These are phyloP conservation scores for Todiramphus chloris DNA, from an alignment of 2,113 vertebrate species.

Conservation along the genomic window DNA sequence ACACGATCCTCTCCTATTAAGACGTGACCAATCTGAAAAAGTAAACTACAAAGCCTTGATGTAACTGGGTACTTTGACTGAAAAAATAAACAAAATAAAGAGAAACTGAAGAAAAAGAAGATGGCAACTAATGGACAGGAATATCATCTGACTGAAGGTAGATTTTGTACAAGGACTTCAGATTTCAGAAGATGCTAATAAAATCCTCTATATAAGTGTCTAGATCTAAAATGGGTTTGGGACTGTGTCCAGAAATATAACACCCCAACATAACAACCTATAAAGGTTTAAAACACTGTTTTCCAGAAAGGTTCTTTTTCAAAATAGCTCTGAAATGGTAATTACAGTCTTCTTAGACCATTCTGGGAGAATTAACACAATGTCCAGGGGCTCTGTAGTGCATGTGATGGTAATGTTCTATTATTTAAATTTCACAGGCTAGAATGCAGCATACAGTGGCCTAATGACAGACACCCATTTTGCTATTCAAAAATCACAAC, in stretches of 20 bases:
- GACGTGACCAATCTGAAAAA: conserved; percentile 25
- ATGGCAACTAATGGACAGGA: neutral
- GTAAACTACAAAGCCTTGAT: neutral
- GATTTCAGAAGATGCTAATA: neutral
- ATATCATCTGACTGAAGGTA: neutral
- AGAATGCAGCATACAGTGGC: neutral
- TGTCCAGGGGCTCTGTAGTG: neutral
- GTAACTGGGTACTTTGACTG: neutral
- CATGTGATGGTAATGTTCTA: neutral
- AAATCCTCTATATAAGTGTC: neutral
- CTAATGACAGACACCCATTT: neutral
- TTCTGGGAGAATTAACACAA: neutral
- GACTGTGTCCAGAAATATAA: neutral
- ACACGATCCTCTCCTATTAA: neutral
- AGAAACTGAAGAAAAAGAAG: neutral
- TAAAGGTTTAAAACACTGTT: neutral
- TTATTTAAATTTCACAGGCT: neutral
- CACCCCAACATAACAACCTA: neutral
- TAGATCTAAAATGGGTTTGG: neutral
- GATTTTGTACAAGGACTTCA: neutral
- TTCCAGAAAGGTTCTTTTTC: neutral
- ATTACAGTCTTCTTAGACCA: neutral
- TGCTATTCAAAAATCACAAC: neutral
- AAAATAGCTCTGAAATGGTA: neutral
- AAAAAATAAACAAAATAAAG: neutral